A percentile compares a stretch with the other conserved stretches of the same genome.
phyloP scores from a whole-genome alignment of 2,888 invertebrate genomes.

The Sericinus montela region DNA sequence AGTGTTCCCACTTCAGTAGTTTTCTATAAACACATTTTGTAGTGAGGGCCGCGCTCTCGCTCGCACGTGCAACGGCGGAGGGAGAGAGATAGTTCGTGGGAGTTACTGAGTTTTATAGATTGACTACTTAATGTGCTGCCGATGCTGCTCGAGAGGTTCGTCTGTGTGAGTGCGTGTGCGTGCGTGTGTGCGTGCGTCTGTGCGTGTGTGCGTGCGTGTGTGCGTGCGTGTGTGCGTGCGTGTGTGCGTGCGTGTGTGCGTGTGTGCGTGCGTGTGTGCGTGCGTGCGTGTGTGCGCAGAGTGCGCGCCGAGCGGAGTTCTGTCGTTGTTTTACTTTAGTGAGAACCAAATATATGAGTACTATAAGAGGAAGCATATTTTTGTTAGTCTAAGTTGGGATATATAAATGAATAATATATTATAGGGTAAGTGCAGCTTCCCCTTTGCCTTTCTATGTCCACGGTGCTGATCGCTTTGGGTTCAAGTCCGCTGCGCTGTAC shows the following conservation, averaged over 20 bases:
- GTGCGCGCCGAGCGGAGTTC: not conserved
- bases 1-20: not conserved
- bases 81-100: too few relatives aligned
- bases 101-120: too few relatives aligned
- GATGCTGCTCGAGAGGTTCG: not conserved
- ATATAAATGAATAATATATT: constrained; percentile 23
- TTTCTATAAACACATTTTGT: too few relatives aligned
- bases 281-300: constrained; percentile 10
- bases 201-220: constrained; percentile 15
- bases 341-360: constrained; percentile 65
- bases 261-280: constrained; percentile 15
- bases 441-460: not conserved
- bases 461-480: not conserved
- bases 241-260: constrained; percentile 14
- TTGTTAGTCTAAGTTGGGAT: constrained; percentile 25
- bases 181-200: constrained; percentile 16
- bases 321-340: constrained; percentile 39
- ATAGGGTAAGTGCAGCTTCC: constrained; percentile 9
- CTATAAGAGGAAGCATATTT: constrained; percentile 29
- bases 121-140: too few relatives aligned
- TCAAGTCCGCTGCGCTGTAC: not conserved
- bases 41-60: not conserved
- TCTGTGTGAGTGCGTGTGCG: constrained; percentile 7
- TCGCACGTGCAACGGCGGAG: too few relatives aligned
- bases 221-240: not conserved